Evolutionary conservation across 2,888 invertebrate genomes (phyloP).

Genomic region (Dicroscelio sp.): DNA sequence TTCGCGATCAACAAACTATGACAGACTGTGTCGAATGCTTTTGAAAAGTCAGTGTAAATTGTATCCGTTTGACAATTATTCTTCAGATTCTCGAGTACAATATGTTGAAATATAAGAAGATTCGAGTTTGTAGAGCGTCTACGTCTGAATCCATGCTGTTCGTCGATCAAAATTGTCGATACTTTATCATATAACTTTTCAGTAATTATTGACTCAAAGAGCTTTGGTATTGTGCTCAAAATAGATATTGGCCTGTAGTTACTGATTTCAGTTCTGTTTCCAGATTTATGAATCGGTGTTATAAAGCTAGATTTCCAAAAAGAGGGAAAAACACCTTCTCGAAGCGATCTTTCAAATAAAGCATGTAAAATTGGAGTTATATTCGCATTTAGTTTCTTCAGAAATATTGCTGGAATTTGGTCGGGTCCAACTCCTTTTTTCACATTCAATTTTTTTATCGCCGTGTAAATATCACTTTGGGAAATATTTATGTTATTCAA

Average conservation of each 20-base stretch:
- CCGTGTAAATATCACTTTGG: background rate
- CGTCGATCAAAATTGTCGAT: background rate
- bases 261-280: background rate
- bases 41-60: too few species aligned
- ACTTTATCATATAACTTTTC: background rate
- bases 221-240: too few species aligned
- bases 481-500: background rate
- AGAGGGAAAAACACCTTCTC: background rate
- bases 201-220: too few species aligned
- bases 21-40: background rate
- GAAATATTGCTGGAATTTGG: background rate
- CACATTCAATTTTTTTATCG: background rate
- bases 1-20: background rate
- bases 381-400: background rate
- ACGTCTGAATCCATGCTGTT: slow-evolving; percentile 16
- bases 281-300: background rate
- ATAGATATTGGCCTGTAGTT: too few species aligned
- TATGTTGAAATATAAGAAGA: background rate
- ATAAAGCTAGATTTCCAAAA: background rate
- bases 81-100: background rate
- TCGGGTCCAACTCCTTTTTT: background rate
- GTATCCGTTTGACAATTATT: background rate
- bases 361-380: background rate
- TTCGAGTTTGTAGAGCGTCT: background rate
- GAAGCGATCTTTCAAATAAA: background rate